Evolutionary conservation across 2,888 invertebrate genomes (phyloP).

Genomic region (Willowsia nigromaculata): DNA sequence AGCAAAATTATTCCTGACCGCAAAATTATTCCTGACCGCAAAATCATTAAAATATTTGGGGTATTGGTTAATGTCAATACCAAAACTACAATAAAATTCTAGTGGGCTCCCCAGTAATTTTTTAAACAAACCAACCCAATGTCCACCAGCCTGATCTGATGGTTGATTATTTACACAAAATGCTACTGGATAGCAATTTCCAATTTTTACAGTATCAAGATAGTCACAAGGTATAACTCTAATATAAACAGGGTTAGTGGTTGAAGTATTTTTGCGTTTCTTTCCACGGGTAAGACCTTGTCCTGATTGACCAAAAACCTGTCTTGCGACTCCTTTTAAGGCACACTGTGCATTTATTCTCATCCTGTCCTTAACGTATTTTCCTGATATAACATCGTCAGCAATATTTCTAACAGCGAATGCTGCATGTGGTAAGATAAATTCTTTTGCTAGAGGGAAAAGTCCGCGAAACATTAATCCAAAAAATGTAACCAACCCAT

Average conservation of each 20-base stretch:
- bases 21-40: too few species aligned
- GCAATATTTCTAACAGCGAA: background rate
- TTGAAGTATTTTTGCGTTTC: too few species aligned
- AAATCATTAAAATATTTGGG: too few species aligned
- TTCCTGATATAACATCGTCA: background rate
- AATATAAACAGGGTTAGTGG: too few species aligned
- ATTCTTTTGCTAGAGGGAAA: background rate
- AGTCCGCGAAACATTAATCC: too few species aligned
- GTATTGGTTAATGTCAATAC: too few species aligned
- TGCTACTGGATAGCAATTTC: background rate
- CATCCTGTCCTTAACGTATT: background rate
- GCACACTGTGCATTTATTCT: too few species aligned
- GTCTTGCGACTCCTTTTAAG: too few species aligned
- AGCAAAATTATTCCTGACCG: too few species aligned
- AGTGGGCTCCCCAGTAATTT: background rate
- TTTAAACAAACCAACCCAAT: background rate
- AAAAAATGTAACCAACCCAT: too few species aligned
- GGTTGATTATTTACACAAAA: conserved; percentile 26
- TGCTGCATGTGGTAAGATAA: background rate
- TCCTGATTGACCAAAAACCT: too few species aligned
- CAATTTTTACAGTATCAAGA: background rate
- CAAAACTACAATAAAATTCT: conserved; percentile 40
- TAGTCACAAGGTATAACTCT: background rate
- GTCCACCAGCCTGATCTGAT: background rate
- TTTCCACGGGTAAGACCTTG: too few species aligned